phyloP scores from a whole-genome alignment of 1,140 invertebrate species.

The Glossosoma conforme region DNA sequence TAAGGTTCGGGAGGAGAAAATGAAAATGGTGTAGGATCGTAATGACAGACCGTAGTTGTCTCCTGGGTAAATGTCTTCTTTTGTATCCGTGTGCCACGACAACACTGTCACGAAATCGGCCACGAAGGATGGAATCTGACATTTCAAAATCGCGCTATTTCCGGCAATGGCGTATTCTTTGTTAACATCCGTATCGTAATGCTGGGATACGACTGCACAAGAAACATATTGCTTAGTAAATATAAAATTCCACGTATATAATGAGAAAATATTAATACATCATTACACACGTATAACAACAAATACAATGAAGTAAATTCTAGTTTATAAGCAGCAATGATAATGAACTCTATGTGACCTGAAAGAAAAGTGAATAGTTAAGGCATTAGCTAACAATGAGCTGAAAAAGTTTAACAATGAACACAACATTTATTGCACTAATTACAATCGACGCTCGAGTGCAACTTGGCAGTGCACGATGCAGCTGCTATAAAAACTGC shows the following conservation, averaged over 20 bases:
- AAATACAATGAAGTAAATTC: not conserved
- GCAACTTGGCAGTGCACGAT: too few relatives aligned
- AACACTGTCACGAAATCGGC: conserved; percentile 85
- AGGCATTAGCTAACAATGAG: not conserved
- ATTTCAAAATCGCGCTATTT: conserved; percentile 90
- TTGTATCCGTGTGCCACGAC: conserved; percentile 80
- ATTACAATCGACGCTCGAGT: too few relatives aligned
- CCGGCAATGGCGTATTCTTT: conserved; percentile 91
- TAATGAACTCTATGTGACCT: conserved; percentile 14
- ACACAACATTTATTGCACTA: too few relatives aligned
- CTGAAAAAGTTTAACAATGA: conserved; percentile 2
- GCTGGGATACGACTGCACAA: conserved; percentile 74
- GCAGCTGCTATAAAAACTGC: too few relatives aligned
- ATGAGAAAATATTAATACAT: not conserved
- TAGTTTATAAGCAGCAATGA: too few relatives aligned
- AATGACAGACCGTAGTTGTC: conserved; percentile 58
- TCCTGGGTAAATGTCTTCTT: conserved; percentile 59
- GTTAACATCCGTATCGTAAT: conserved; percentile 86
- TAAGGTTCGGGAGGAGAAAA: not conserved
- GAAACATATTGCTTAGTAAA: too few relatives aligned
- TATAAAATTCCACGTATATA: too few relatives aligned
- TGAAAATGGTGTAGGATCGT: not conserved
- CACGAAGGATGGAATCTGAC: conserved; percentile 88
- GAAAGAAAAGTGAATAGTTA: conserved; percentile 17
- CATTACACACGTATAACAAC: not conserved